These are phyloP conservation scores for Heteromormyrus szaboi DNA, from an alignment of 2,797 vertebrate genomes.

Conservation along the genomic window DNA sequence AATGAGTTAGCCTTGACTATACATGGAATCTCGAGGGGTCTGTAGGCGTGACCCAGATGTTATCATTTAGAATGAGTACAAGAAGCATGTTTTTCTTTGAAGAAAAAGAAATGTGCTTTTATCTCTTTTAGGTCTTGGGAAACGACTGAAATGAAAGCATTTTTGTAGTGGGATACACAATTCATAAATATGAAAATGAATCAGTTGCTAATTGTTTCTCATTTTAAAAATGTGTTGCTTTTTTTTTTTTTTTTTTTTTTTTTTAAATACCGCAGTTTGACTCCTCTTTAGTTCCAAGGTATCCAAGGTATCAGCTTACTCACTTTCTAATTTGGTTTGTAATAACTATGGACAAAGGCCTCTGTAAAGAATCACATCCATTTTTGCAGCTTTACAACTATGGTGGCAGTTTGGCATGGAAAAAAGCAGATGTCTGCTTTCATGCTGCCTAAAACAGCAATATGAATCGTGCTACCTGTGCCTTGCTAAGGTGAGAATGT, in stretches of 20 bases:
- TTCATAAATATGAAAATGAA: neutral
- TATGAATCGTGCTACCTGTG: neutral
- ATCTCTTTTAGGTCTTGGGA: neutral
- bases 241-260: neutral
- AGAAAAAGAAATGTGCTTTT: neutral
- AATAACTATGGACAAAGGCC: neutral
- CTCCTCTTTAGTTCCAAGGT: neutral
- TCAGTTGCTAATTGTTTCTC: neutral
- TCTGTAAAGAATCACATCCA: neutral
- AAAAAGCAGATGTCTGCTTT: neutral
- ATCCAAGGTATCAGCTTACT: neutral
- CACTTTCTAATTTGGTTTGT: neutral
- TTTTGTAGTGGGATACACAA: neutral
- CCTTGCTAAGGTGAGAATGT: neutral
- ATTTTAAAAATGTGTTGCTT: neutral
- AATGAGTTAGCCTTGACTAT: conserved; percentile 15
- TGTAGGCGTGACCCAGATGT: neutral
- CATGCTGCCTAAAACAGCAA: neutral
- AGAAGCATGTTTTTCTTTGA: neutral
- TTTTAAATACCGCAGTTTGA: neutral
- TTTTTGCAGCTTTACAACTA: neutral
- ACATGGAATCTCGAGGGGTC: neutral
- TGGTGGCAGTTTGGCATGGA: neutral
- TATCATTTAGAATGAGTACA: neutral
- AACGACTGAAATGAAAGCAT: neutral